Evolutionary conservation across 2,888 invertebrate genomes (phyloP), one percentile per base, ranked within the genome.

Genomic region (Acanthacorydalis orientalis): DNA sequence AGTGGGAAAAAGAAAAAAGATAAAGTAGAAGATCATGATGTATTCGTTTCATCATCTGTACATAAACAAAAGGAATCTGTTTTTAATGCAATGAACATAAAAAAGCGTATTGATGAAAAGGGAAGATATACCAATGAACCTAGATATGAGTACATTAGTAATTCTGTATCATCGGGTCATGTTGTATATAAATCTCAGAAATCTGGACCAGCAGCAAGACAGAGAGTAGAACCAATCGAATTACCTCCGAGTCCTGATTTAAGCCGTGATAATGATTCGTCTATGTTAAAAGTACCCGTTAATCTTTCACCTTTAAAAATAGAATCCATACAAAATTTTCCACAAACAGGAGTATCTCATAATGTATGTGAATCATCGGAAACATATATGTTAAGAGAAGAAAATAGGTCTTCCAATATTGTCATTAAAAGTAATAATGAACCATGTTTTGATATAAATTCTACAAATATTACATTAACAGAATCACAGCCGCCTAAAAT

Each of bases 1-100:
- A 83, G 82, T 48, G 81, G 78, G 32, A 80, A 81, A 59, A 80
- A 81, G 60, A 77, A 78, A 50, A 76, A 80, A 54, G 70, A 74
- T 49, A 72, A 73, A 43, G 4, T 12, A 10, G 46, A 46, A 12
- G 39, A 46, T 31, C 9, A 14, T 8, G 35, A 44, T 35, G 11
- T 11, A 11, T 11, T 34, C 11, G 39, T 11, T 35, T 14, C 12
- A 14, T 11, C 16, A 10, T 14, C 23, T 16, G 9, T 31, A 11
- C 15, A 11, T 44, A 70, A 69, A 47, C 59, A 65, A 2, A 71
- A 66, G 52, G 64, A 68, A 54, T 59, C 63, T 15, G 31, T 47
- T 16, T 47, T 47, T 35, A 43, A 35, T 35, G 35, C 42, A 69
- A 70, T 51, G 69, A 71, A 60, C 67, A 66, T 64, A 70, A 47